Evolutionary conservation across 2,113 vertebrate species (phyloP).

Genomic region (Tetrax tetrax): DNA sequence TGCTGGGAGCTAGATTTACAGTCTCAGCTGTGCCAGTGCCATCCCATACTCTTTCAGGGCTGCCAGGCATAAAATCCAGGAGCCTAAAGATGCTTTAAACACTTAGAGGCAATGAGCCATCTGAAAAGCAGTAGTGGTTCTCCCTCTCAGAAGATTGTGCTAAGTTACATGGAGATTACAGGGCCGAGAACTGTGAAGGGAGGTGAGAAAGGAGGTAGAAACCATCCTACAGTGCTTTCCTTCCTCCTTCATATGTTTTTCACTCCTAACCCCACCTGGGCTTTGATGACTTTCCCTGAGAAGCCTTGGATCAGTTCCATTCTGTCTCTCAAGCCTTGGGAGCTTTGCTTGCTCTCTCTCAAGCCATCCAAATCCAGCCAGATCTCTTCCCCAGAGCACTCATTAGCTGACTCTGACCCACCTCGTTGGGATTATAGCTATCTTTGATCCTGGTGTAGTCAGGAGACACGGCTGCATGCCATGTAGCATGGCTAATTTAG

Average conservation of each 20-base stretch:
- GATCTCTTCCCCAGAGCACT: not conserved
- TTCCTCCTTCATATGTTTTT: not conserved
- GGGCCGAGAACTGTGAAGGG: not conserved
- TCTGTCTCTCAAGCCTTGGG: not conserved
- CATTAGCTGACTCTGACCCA: not conserved
- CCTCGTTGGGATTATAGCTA: not conserved
- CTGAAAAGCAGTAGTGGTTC: not conserved
- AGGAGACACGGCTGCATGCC: not conserved
- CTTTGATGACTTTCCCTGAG: not conserved
- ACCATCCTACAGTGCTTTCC: not conserved
- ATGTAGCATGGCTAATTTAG: not conserved
- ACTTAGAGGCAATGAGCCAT: not conserved
- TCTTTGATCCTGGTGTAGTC: not conserved
- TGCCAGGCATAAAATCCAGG: not conserved
- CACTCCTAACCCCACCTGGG: not conserved
- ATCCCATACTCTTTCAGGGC: not conserved
- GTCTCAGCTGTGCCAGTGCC: not conserved
- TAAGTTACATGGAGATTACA: not conserved
- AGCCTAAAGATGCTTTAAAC: not conserved
- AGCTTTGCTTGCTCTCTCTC: not conserved
- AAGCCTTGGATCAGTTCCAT: rapidly evolving
- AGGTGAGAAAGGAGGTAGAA: not conserved
- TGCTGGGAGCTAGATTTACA: not conserved
- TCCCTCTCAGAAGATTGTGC: not conserved
- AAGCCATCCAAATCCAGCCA: not conserved